A percentile compares a stretch with the other conserved stretches of the same genome.
Evolutionary conservation across 2,888 invertebrate species (phyloP).

Genomic region (Bimastos eiseni): DNA sequence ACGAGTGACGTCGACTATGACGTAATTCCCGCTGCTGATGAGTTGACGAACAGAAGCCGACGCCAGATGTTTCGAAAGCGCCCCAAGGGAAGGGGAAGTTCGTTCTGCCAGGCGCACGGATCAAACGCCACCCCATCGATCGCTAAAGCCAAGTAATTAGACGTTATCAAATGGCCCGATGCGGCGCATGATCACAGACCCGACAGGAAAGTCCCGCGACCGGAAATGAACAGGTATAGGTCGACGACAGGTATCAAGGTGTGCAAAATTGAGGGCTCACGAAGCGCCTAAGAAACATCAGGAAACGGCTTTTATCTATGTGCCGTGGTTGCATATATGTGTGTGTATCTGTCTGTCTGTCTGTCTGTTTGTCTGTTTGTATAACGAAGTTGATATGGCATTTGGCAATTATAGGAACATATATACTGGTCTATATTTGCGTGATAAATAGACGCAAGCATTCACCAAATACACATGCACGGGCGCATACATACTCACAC

Average conservation of each 20-base stretch:
- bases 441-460: not conserved
- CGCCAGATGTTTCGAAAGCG: not conserved
- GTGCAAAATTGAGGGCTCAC: not conserved
- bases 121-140: not conserved
- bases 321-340: no score
- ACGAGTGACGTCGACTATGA: not conserved
- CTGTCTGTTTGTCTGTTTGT: not conserved
- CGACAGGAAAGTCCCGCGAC: not conserved
- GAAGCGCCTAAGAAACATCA: not conserved
- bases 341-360: no score
- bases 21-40: not conserved
- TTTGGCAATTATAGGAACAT: not conserved
- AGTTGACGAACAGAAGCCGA: not conserved
- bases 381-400: no score
- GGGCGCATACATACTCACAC: not conserved
- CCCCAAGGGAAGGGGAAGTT: constrained; percentile 9
- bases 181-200: constrained; percentile 13
- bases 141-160: constrained; percentile 13
- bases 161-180: constrained; percentile 13
- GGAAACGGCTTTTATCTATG: not conserved
- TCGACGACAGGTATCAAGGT: constrained; percentile 6
- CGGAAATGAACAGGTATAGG: not conserved
- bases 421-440: not conserved
- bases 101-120: not conserved
- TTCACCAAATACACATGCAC: not conserved